Conservation (phyloP, 1,140 invertebrate species). For the Brachionus plicatilis region DNA sequence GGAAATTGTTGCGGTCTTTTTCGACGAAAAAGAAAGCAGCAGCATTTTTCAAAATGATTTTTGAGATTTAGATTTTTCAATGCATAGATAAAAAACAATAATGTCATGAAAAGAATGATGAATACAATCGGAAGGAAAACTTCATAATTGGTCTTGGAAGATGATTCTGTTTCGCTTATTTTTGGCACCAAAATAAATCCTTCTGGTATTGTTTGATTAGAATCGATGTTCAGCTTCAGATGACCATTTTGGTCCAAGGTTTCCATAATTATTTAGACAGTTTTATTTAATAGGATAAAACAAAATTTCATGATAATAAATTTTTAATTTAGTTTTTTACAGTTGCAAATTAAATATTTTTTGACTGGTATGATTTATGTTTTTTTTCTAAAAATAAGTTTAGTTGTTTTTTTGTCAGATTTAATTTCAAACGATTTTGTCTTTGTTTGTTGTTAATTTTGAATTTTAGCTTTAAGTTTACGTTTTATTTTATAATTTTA, state of each 20-base stretch:
- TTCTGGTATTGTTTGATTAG: not conserved
- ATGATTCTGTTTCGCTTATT: not conserved
- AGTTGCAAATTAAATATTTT: not conserved
- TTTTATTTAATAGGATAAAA: not conserved
- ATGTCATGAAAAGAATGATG: not conserved
- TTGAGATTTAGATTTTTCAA: conserved; percentile 22
- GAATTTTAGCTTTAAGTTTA: too few species aligned
- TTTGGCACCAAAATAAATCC: not conserved
- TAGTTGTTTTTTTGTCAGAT: not conserved
- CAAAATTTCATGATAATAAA: not conserved
- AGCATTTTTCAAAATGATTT: not conserved
- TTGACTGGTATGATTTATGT: not conserved
- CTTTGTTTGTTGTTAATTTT: not conserved
- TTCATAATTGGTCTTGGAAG: not conserved
- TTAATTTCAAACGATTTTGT: not conserved
- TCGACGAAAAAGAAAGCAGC: not conserved
- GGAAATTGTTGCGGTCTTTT: not conserved
- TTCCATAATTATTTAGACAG: not conserved
- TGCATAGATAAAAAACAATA: conserved; percentile 33
- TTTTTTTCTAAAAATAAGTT: not conserved
- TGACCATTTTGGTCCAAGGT: not conserved
- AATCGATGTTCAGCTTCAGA: not conserved
- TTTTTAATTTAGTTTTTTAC: not conserved
- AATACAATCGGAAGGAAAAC: conserved; percentile 28
- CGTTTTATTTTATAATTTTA: too few species aligned